A percentile compares a stretch with the other conserved stretches of the same genome.
These are phyloP conservation scores for Alsophila aescularia DNA, from an alignment of 2,888 invertebrate genomes.

Conservation along the genomic window DNA sequence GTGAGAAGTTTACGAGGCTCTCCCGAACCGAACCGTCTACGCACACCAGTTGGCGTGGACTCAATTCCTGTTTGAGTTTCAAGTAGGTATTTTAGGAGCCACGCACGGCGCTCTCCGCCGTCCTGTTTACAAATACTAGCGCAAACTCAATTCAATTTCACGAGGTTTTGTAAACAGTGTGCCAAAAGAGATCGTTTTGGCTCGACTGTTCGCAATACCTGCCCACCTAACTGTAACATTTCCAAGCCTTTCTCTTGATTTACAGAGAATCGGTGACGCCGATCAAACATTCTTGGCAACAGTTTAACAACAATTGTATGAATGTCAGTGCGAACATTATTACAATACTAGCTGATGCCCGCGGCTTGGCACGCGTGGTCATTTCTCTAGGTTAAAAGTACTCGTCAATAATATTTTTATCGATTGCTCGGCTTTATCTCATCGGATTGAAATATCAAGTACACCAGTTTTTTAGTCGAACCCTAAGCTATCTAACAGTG, in stretches of 20 bases:
- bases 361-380: too few relatives aligned
- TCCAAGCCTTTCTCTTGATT: slow-evolving; percentile 41
- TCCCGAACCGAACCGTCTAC: slow-evolving; percentile 75
- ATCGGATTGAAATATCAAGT: too few relatives aligned
- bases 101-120: slow-evolving; percentile 63
- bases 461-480: too few relatives aligned
- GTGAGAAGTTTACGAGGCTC: slow-evolving; percentile 76
- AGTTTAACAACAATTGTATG: slow-evolving; percentile 28
- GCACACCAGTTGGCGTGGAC: slow-evolving; percentile 79
- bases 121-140: slow-evolving; percentile 82
- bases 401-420: too few relatives aligned
- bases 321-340: slow-evolving; percentile 26
- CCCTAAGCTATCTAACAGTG: too few relatives aligned
- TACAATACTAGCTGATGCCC: slow-evolving; percentile 3
- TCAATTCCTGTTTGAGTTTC: slow-evolving; percentile 77
- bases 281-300: slow-evolving; percentile 46
- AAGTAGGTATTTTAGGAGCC: slow-evolving; percentile 73
- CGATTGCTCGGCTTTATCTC: too few relatives aligned
- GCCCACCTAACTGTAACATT: slow-evolving; percentile 28
- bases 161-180: slow-evolving; percentile 77
- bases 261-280: slow-evolving; percentile 40
- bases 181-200: slow-evolving; percentile 69
- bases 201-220: slow-evolving; percentile 53
- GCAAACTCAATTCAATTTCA: slow-evolving; percentile 76
- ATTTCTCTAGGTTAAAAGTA: too few relatives aligned